These are phyloP conservation scores for Schlechtendalia chinensis DNA, from an alignment of 1,140 invertebrate species.

Conservation along the genomic window DNA sequence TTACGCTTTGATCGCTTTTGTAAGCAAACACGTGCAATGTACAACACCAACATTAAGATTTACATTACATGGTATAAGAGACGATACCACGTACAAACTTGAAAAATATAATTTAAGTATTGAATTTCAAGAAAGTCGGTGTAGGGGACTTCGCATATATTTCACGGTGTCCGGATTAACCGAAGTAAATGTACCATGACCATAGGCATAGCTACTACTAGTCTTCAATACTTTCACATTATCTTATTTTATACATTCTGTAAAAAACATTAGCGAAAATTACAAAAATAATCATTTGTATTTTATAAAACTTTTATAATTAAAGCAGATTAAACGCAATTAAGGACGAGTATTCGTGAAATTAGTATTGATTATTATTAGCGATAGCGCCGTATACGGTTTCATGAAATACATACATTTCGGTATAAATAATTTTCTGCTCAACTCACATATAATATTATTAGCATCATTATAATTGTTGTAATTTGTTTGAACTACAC, in stretches of 20 bases:
- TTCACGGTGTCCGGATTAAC: background rate
- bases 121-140: background rate
- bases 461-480: no score
- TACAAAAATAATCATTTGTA: background rate
- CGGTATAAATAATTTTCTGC: no score
- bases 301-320: background rate
- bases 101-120: background rate
- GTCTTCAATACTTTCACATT: background rate
- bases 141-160: background rate
- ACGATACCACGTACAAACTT: background rate
- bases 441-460: no score
- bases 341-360: background rate
- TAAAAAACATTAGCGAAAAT: no score
- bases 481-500: no score
- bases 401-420: no score
- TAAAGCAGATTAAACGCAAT: background rate
- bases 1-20: background rate
- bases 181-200: conserved; percentile 11
- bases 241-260: background rate
- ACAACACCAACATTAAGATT: background rate
- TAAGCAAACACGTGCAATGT: background rate
- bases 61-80: background rate
- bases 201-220: background rate
- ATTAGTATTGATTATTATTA: background rate
- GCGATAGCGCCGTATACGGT: no score